Evolutionary conservation across 1,140 invertebrate genomes (phyloP).

Genomic region (Brachionus plicatilis): DNA sequence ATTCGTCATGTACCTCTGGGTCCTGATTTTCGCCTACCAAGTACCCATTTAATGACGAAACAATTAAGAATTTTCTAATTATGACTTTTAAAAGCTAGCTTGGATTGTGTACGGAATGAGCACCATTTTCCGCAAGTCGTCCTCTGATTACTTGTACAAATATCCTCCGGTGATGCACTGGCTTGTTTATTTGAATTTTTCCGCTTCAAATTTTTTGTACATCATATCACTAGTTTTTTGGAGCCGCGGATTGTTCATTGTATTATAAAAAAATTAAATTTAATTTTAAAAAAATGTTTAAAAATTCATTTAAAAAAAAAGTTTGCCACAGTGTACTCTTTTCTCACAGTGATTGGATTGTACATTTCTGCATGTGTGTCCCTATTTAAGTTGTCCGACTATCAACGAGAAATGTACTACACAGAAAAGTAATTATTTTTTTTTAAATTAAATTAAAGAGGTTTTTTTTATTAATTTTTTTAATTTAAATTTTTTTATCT

Average conservation of each 20-base stretch:
- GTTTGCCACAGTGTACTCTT: background rate
- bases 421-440: slow-evolving; percentile 17
- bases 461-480: too few relatives aligned
- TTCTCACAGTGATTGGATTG: background rate
- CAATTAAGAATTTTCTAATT: background rate
- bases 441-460: too few relatives aligned
- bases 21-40: background rate
- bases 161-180: slow-evolving; percentile 36
- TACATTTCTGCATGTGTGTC: slow-evolving; percentile 18
- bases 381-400: slow-evolving; percentile 19
- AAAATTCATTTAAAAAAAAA: background rate
- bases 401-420: slow-evolving; percentile 37
- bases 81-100: background rate
- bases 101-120: slow-evolving; percentile 35
- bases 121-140: slow-evolving; percentile 29
- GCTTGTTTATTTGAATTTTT: slow-evolving; percentile 28
- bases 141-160: slow-evolving; percentile 32
- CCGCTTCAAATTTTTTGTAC: background rate
- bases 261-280: background rate
- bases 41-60: background rate
- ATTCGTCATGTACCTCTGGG: background rate
- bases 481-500: background rate
- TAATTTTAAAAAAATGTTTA: background rate
- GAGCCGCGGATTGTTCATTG: background rate
- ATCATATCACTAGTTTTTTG: background rate